phyloP scores from a whole-genome alignment of 2,113 vertebrate genomes.

The Pithys albifrons region DNA sequence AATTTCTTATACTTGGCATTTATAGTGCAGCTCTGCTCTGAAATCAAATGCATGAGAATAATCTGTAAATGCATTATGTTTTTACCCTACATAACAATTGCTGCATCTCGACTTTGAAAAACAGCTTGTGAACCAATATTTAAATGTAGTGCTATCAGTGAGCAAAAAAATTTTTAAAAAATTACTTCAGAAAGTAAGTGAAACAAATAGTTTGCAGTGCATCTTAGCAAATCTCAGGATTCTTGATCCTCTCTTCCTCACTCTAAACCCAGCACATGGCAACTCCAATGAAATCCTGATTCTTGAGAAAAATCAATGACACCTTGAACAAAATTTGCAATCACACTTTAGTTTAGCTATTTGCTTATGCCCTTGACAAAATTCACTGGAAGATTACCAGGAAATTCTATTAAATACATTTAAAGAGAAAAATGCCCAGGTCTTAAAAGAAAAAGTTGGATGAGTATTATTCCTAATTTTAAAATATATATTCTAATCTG shows the following conservation, averaged over 20 bases:
- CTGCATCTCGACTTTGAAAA: neutral
- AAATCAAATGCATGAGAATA: neutral
- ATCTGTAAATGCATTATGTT: neutral
- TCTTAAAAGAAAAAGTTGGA: neutral
- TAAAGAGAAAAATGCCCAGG: neutral
- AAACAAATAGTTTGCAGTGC: neutral
- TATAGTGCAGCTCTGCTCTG: neutral
- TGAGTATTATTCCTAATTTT: neutral
- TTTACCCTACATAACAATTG: neutral
- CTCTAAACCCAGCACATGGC: rapidly evolving
- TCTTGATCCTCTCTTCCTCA: neutral
- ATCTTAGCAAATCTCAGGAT: neutral
- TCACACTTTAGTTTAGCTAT: neutral
- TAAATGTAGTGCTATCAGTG: neutral
- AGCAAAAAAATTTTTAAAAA: neutral
- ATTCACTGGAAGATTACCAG: neutral
- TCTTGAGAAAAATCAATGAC: neutral
- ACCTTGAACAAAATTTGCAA: neutral
- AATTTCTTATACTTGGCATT: neutral
- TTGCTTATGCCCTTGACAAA: neutral
- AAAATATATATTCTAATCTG: neutral
- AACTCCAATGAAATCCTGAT: neutral
- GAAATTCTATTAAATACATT: neutral
- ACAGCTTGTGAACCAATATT: neutral
- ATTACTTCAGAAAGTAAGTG: neutral